Percentiles rank a stretch among this genome's conserved stretches.
Evolutionary conservation across 2,888 invertebrate species (phyloP).

Genomic region (Urechis unicinctus): DNA sequence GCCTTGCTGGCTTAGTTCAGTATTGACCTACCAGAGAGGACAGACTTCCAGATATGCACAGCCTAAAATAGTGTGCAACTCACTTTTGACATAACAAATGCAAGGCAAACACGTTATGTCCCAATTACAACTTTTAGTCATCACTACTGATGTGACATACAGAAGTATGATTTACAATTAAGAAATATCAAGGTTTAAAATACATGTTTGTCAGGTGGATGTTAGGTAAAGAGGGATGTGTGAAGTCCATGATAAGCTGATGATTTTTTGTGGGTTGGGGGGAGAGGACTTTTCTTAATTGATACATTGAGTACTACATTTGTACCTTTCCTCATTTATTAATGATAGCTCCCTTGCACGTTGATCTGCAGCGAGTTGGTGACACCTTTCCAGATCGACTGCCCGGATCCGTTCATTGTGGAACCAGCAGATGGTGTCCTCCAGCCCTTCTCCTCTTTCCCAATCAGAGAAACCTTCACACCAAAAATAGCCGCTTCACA

Average conservation of each 20-base stretch:
- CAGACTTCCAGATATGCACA: slow-evolving; percentile 45
- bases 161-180: too few species aligned
- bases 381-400: slow-evolving; percentile 38
- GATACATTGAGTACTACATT: too few species aligned
- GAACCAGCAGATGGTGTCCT: slow-evolving; percentile 38
- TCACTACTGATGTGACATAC: too few species aligned
- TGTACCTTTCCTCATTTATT: too few species aligned
- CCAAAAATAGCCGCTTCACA: slow-evolving; percentile 31
- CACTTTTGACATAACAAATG: slow-evolving; percentile 38
- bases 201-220: too few species aligned
- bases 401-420: slow-evolving; percentile 37
- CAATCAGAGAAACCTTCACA: slow-evolving; percentile 39
- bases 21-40: slow-evolving; percentile 31
- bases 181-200: too few species aligned
- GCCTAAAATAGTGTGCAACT: slow-evolving; percentile 34
- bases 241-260: too few species aligned
- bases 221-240: too few species aligned
- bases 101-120: slow-evolving; percentile 28
- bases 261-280: too few species aligned
- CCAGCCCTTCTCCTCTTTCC: slow-evolving; percentile 26
- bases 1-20: slow-evolving; percentile 40
- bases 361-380: slow-evolving; percentile 26
- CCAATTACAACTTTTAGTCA: too few species aligned
- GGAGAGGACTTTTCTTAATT: too few species aligned
- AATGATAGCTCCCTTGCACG: neutral